phyloP scores from a whole-genome alignment of 2,888 invertebrate species.

The Fragum whitleyi region DNA sequence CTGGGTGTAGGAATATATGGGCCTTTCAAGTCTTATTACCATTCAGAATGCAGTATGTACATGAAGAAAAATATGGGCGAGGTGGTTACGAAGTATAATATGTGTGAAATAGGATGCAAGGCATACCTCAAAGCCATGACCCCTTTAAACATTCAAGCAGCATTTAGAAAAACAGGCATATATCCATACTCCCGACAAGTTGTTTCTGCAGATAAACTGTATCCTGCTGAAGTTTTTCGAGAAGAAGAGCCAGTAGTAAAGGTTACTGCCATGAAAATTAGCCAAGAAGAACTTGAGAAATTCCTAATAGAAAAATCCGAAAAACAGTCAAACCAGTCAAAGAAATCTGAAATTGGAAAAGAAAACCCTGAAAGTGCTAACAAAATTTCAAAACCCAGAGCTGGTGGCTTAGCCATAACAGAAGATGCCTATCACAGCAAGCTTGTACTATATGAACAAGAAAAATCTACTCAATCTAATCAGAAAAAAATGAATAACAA shows the following conservation, averaged over 20 bases:
- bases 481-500: neutral
- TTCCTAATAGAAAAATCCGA: neutral
- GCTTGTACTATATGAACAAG: neutral
- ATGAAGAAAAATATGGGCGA: neutral
- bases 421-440: neutral
- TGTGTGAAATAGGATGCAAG: too few species aligned
- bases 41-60: neutral
- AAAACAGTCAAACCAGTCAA: neutral
- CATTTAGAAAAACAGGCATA: neutral
- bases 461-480: neutral
- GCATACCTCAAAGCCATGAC: too few species aligned
- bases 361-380: neutral
- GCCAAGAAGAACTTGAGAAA: neutral
- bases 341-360: neutral
- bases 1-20: slow-evolving; percentile 30
- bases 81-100: too few species aligned
- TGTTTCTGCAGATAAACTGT: neutral
- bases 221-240: slow-evolving; percentile 5
- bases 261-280: slow-evolving; percentile 8
- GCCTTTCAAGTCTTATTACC: slow-evolving; percentile 5
- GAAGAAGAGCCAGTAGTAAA: slow-evolving; percentile 11
- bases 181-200: neutral
- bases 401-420: slow-evolving; percentile 9
- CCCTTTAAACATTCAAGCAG: neutral
- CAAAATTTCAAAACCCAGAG: neutral